Evolutionary conservation across 2,113 vertebrate genomes (phyloP), one percentile per base, ranked within the genome.

Genomic region (Melierax canorus): DNA sequence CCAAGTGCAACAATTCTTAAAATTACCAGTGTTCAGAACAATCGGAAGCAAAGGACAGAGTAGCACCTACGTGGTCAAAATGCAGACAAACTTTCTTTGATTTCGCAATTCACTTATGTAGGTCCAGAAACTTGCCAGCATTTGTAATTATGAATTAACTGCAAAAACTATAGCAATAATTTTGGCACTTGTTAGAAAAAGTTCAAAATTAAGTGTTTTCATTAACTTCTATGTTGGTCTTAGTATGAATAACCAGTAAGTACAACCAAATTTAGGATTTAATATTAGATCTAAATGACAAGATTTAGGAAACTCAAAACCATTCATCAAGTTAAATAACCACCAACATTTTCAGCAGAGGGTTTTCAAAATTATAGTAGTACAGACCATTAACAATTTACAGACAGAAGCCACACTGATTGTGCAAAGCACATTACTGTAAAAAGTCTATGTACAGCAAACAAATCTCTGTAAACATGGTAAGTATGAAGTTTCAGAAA

Each of bases 391-490:
- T 98, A 98, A 99, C 98, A 93, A 98, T 69, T 96, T 98, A 99
- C 98, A 98, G 98, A 98, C 97, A 98, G 98, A 98, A 99, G 98
- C 98, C 99, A 99, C 99, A 98, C 93, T 98, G 98, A 98, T 98
- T 99, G 99, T 99, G 99, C 99, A 99, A 98, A 99, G 99, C 99
- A 99, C 98, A 97, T 98, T 98, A 98, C 99, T 99, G 99, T 99
- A 99, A 99, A 99, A 99, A 99, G 98, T 98, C 98, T 99, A 99
- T 99, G 97, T 99, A 99, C 99, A 99, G 98, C 98, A 99, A 99
- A 99, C 72, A 97, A 98, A 98, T 98, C 97, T 99, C 98, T 99
- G 98, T 99, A 99, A 99, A 99, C 99, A 99, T 99, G 99, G 98
- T 98, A 98, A 99, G 98, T 98, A 98, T 98, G 99, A 99, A 98